Evolutionary conservation across 2,797 vertebrate genomes (phyloP).

Genomic region (Threskiornis aethiopicus): DNA sequence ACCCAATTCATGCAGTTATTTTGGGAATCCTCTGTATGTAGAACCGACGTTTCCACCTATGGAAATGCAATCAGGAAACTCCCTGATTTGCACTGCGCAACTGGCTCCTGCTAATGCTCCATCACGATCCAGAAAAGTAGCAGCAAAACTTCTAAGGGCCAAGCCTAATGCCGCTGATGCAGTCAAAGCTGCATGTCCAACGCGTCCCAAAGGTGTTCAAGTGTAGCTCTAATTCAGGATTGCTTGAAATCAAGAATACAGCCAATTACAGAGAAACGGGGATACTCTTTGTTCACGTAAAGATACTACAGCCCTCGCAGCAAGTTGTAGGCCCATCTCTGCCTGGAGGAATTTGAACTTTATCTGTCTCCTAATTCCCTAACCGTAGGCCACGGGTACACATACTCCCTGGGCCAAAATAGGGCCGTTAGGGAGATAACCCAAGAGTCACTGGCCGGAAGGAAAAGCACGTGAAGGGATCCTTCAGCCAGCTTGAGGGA

Average conservation of each 20-base stretch:
- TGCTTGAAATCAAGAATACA: neutral
- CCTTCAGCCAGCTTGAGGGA: neutral
- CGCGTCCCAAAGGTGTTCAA: neutral
- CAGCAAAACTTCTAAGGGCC: neutral
- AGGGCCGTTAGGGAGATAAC: fast-evolving
- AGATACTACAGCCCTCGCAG: neutral
- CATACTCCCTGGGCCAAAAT: fast-evolving
- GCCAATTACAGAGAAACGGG: neutral
- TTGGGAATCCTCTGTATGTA: neutral
- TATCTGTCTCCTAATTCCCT: neutral
- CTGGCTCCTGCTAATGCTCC: neutral
- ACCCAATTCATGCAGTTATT: neutral
- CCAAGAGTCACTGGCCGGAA: neutral
- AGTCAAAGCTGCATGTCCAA: neutral
- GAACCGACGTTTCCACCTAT: neutral
- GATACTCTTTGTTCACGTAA: neutral
- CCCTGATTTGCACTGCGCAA: neutral
- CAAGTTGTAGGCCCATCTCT: neutral
- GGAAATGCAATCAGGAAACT: neutral
- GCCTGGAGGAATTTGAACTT: neutral
- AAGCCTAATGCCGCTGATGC: neutral
- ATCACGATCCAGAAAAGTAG: neutral
- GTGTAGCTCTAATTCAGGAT: neutral
- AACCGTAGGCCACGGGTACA: neutral
- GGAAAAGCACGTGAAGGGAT: neutral